Evolutionary conservation across 2,888 invertebrate genomes (phyloP).

Genomic region (Eristalinus sepulchralis): DNA sequence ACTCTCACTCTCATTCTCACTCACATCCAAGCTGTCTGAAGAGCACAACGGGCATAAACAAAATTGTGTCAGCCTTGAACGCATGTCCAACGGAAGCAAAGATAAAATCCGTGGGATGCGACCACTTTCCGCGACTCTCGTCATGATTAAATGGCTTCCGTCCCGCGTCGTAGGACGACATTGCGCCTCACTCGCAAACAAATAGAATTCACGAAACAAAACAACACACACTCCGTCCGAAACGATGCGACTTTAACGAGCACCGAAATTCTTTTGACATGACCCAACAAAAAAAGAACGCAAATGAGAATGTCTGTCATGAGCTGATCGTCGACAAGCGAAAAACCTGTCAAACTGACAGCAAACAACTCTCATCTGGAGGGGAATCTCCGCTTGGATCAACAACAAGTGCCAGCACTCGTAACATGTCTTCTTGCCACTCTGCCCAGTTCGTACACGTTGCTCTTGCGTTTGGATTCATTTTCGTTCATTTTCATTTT

Average conservation of each 20-base stretch:
- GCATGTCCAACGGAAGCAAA: conserved; percentile 89
- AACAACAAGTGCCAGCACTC: too few species aligned
- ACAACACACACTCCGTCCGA: background rate
- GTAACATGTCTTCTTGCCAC: too few species aligned
- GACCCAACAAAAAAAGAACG: too few species aligned
- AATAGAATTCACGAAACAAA: background rate
- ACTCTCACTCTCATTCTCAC: background rate
- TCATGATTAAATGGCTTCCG: conserved; percentile 54
- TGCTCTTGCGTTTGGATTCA: too few species aligned
- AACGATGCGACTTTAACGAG: background rate
- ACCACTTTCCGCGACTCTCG: conserved; percentile 84
- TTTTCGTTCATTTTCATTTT: too few species aligned
- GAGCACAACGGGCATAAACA: conserved; percentile 83
- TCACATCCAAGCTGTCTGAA: conserved; percentile 1
- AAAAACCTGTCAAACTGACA: too few species aligned
- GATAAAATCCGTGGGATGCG: conserved; percentile 86
- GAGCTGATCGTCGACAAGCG: too few species aligned
- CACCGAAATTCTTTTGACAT: too few species aligned
- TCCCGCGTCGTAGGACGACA: conserved; percentile 76
- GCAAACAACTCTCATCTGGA: too few species aligned
- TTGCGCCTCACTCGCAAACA: background rate
- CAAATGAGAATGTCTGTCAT: too few species aligned
- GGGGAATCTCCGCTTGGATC: too few species aligned
- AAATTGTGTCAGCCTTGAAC: conserved; percentile 89
- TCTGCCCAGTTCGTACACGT: too few species aligned